Evolutionary conservation across 2,888 invertebrate species (phyloP), one percentile per base, ranked within the genome.

Genomic region (Drosophila greeni): DNA sequence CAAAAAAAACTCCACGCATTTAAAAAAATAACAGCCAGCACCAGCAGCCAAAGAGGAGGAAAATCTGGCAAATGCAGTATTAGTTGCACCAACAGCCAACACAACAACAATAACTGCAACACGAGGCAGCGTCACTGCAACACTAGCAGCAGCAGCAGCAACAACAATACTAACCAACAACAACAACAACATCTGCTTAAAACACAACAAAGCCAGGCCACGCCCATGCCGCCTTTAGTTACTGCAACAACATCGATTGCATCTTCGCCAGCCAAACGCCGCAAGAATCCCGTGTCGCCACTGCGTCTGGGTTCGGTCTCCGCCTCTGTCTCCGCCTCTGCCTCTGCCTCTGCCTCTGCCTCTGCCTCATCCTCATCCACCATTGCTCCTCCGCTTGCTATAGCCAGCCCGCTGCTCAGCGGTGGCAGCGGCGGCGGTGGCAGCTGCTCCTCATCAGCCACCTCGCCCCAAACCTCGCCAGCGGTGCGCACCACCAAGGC

Each of bases 401-500:
- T 34, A n/a, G 59, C 66, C 39, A 82, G 78, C 53, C 80, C 76
- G 40, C 60, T 82, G n/a, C 51, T 75, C 20, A 79, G 80, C 71
- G 72, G 49, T 18, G 37, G 60, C 45, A 47, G 45, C 31, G 45
- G 45, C 45, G 45, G 45, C 45, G 61, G 61, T 18, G 61, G 51
- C 36, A 66, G 66, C 59, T 66, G 78, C 66, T 79, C 82, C 66
- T 56, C 55, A 40, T 74, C 82, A 49, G 61, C 76, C 71, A 67
- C 60, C 60, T 74, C 80, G 62, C 72, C 78, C 57, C 71, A 75
- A 72, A 55, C 76, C 53, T 72, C 84, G 66, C 79, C 83, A 59
- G 75, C 84, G 62, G 93, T 94, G 79, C 91, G 94, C 88, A 92
- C 93, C 75, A 94, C 94, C 58, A 91, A 93, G 85, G 91, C 94